phyloP scores from a whole-genome alignment of 2,888 invertebrate species.

The Stenolophus ochropezus region DNA sequence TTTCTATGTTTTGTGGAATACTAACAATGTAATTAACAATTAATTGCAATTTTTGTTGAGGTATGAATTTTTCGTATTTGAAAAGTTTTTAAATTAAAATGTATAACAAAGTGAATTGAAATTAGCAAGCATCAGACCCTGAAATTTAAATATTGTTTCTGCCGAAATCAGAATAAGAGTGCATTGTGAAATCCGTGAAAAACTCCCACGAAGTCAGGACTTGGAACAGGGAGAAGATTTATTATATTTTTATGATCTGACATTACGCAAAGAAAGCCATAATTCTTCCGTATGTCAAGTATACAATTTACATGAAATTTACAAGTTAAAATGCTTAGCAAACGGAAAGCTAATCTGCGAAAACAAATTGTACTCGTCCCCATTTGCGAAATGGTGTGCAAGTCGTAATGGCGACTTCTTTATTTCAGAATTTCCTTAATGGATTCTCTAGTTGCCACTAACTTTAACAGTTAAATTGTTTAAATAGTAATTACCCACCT shows the following conservation, averaged over 20 bases:
- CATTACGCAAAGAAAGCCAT: conserved; percentile 7
- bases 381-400: conserved; percentile 22
- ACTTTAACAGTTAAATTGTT: conserved; percentile 30
- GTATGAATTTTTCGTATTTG: conserved; percentile 6
- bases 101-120: conserved; percentile 31
- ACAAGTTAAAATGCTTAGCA: conserved; percentile 26
- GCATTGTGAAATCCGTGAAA: not conserved
- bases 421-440: conserved; percentile 41
- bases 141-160: conserved; percentile 39
- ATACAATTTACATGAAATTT: conserved; percentile 31
- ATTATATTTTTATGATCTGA: conserved; percentile 26
- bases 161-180: not conserved
- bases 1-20: no score
- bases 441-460: conserved; percentile 24
- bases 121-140: conserved; percentile 19
- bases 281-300: not conserved
- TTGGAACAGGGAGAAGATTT: not conserved
- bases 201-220: not conserved
- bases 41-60: not conserved
- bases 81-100: conserved; percentile 45
- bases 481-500: conserved; percentile 2
- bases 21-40: conserved; percentile 29
- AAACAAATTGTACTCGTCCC: conserved; percentile 34
- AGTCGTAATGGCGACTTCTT: conserved; percentile 29
- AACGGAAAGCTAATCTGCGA: conserved; percentile 22